Base-by-base conservation (phyloP, 2,797 vertebrate species). In the Spinus pinus region DNA sequence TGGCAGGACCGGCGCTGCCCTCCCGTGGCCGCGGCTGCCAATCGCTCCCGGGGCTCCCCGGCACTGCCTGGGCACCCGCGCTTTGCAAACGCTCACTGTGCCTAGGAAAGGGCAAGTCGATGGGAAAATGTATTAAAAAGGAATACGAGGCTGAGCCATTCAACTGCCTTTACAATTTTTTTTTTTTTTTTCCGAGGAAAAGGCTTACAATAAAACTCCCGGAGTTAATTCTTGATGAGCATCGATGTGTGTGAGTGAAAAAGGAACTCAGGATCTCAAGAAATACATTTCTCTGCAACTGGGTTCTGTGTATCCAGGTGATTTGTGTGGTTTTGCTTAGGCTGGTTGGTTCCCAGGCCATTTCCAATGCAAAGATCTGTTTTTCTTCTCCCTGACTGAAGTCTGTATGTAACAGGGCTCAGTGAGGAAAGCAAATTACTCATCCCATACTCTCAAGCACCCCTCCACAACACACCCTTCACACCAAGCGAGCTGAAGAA, bases 1-100 rank as follows among this genome's bases (percentile, higher is more conserved):
- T 82, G 21, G 1, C 93, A 69, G 77, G 88, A 28, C 8, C 79
- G 72, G 33, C 90, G 20, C 93, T 97, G 96, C 90, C 96, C 94
- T 96, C 96, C 94, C 56, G 82, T 60, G 96, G 95, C 66, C 41
- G 5, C 2, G 50, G 25, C 4, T 1, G 5, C 12, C 21, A 56
- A 58, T 74, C 73, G 69, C 58, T 53, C 4, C 7, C 15, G 51
- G 49, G 25, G 60, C 53, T 17, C 5, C 1, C 23, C 4, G 5
- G 11, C 6, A 6, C 65, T 37, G 2, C 9, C 49, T 2, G 61
- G 10, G 33, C 73, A 10, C 10, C 44, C 8, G 64, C 1, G 9
- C 3, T 31, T 51, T 19, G 39, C 31, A 8, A 47, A 8, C 2
- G 7, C 51, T 2, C 13, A 1, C 12, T 4, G 30, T 1, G 30